These are phyloP conservation scores for Vesta saturnalis DNA, from an alignment of 2,888 invertebrate genomes.

Conservation along the genomic window DNA sequence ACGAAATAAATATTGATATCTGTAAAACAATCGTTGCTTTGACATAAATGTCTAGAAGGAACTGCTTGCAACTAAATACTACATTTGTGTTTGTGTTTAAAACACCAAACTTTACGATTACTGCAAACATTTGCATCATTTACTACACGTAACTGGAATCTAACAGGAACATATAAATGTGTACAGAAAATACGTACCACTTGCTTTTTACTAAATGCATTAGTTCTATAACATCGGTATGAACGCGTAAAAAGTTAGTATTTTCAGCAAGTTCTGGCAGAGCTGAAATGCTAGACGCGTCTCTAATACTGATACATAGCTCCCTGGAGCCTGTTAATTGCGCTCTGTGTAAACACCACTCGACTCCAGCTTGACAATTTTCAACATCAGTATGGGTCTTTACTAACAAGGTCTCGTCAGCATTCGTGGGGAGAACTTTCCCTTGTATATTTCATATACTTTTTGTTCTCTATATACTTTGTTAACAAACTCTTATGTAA, in stretches of 20 bases:
- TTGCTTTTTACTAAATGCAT: not conserved
- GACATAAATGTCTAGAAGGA: no score
- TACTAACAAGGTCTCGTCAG: slow-evolving; percentile 38
- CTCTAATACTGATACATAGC: slow-evolving; percentile 40
- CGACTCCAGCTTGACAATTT: slow-evolving; percentile 39
- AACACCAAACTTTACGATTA: no score
- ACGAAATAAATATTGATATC: no score
- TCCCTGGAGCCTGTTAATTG: slow-evolving; percentile 39
- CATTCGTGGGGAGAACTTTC: slow-evolving; percentile 30
- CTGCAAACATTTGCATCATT: no score
- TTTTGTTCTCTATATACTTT: slow-evolving; percentile 26
- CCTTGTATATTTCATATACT: slow-evolving; percentile 31
- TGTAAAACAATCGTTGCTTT: no score
- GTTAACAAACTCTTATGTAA: slow-evolving; percentile 13
- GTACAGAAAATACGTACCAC: no score
- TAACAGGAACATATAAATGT: no score
- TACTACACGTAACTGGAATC: no score
- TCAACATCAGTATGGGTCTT: slow-evolving; percentile 39
- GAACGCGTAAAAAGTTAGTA: slow-evolving; percentile 31
- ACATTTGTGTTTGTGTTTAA: no score
- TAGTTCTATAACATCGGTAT: slow-evolving; percentile 17
- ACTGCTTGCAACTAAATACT: no score
- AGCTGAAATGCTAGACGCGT: slow-evolving; percentile 39
- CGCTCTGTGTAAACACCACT: slow-evolving; percentile 40
- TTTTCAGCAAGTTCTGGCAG: slow-evolving; percentile 34